phyloP scores from a whole-genome alignment of 2,888 invertebrate species.

The Rhodophaea formosa region DNA sequence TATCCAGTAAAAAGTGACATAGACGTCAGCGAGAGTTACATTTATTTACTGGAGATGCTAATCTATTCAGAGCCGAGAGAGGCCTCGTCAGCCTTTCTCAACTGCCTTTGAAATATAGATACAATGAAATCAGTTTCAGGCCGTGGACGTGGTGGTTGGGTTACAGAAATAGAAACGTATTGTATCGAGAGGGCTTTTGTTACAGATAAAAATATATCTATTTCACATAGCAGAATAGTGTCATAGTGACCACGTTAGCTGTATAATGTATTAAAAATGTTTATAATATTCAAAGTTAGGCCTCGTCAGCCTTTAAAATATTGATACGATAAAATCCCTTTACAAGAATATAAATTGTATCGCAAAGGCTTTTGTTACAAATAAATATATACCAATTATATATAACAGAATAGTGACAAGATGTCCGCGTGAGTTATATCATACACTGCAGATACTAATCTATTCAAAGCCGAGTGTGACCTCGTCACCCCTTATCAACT shows the following conservation, averaged over 20 bases:
- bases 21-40: background rate
- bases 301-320: too few species aligned
- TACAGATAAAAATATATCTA: too few species aligned
- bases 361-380: too few species aligned
- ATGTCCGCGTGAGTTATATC: background rate
- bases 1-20: too few species aligned
- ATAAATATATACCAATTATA: too few species aligned
- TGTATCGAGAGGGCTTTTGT: background rate
- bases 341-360: too few species aligned
- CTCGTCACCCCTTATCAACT: conserved; percentile 2
- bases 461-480: conserved; percentile 11
- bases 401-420: background rate
- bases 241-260: too few species aligned
- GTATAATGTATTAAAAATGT: too few species aligned
- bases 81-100: conserved; percentile 2
- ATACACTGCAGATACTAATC: conserved; percentile 1
- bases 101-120: conserved; percentile 14
- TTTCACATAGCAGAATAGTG: too few species aligned
- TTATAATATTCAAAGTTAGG: too few species aligned
- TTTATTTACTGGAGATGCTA: background rate
- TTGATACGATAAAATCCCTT: too few species aligned
- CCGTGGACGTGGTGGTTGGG: background rate
- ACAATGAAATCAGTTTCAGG: conserved; percentile 3
- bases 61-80: conserved; percentile 13
- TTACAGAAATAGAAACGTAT: background rate